A percentile compares a stretch with the other conserved stretches of the same genome.
phyloP scores from a whole-genome alignment of 2,888 invertebrate species.

The Craniophora ligustri region DNA sequence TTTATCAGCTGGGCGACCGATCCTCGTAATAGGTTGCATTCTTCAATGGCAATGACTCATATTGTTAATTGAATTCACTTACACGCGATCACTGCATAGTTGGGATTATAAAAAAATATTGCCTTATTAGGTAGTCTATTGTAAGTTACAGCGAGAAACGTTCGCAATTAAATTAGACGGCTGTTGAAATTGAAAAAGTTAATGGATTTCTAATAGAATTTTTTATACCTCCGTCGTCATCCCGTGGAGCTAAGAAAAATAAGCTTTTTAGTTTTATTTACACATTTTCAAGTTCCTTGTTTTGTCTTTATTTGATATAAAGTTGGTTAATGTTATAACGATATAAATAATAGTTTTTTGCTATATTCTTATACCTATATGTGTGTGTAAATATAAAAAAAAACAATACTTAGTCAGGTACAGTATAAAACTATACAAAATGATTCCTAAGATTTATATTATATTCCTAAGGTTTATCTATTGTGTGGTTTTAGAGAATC shows the following conservation, averaged over 20 bases:
- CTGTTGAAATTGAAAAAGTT: conserved; percentile 67
- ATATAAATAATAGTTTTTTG: no score
- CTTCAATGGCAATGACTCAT: conserved; percentile 5
- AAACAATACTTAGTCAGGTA: no score
- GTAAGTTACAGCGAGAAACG: conserved; percentile 63
- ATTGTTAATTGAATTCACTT: conserved; percentile 10
- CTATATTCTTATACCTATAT: no score
- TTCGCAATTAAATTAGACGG: conserved; percentile 64
- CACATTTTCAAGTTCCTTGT: neutral
- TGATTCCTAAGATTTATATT: no score
- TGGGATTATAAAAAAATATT: conserved; percentile 14
- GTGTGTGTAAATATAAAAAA: no score
- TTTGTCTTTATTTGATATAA: neutral
- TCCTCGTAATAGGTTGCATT: conserved; percentile 27
- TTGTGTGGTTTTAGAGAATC: no score
- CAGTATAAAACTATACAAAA: no score
- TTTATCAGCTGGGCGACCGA: conserved; percentile 13
- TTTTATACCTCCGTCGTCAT: conserved; percentile 41
- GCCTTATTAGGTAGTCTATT: conserved; percentile 43
- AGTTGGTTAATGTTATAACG: neutral
- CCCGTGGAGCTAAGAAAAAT: conserved; percentile 17
- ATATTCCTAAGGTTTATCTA: no score
- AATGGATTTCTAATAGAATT: conserved; percentile 67
- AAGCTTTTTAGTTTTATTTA: conserved; percentile 21
- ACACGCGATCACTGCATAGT: conserved; percentile 17